Conservation (phyloP, 2,888 invertebrate species). For the Brachypalpus laphriformis region DNA sequence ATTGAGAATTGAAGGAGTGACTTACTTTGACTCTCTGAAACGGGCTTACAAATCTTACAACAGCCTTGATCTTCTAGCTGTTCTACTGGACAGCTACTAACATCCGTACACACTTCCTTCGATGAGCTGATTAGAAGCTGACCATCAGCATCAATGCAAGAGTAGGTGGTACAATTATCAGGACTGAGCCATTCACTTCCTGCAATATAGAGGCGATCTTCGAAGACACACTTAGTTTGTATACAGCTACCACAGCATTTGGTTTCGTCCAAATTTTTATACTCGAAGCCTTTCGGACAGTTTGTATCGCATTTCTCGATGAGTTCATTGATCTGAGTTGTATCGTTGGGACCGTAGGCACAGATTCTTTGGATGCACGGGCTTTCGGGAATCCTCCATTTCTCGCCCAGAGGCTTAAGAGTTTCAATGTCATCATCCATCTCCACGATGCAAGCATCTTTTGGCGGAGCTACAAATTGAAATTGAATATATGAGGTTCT, state of each 20-base stretch:
- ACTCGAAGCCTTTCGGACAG: slow-evolving; percentile 85
- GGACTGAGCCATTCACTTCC: slow-evolving; percentile 85
- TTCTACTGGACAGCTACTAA: slow-evolving; percentile 84
- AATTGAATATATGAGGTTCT: background rate
- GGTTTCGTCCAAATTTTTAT: slow-evolving; percentile 80
- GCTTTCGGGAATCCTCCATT: slow-evolving; percentile 83
- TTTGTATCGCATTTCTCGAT: slow-evolving; percentile 78
- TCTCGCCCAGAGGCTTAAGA: slow-evolving; percentile 82
- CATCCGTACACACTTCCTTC: slow-evolving; percentile 86
- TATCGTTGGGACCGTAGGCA: slow-evolving; percentile 79
- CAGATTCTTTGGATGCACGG: slow-evolving; percentile 82
- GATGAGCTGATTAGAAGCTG: slow-evolving; percentile 85
- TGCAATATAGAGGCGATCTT: slow-evolving; percentile 83
- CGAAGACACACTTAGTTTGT: slow-evolving; percentile 85
- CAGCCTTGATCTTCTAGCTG: slow-evolving; percentile 86
- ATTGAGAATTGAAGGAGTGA: slow-evolving; percentile 27
- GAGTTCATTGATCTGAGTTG: slow-evolving; percentile 77
- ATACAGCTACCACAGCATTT: slow-evolving; percentile 87
- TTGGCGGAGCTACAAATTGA: slow-evolving; percentile 78
- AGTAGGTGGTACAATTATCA: slow-evolving; percentile 87
- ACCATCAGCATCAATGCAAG: slow-evolving; percentile 83
- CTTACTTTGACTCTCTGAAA: slow-evolving; percentile 83
- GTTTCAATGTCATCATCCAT: slow-evolving; percentile 79
- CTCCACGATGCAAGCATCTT: slow-evolving; percentile 80
- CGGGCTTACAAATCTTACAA: slow-evolving; percentile 86